Conservation (phyloP, 2,888 invertebrate species). For the Ennomos fuscantarius region DNA sequence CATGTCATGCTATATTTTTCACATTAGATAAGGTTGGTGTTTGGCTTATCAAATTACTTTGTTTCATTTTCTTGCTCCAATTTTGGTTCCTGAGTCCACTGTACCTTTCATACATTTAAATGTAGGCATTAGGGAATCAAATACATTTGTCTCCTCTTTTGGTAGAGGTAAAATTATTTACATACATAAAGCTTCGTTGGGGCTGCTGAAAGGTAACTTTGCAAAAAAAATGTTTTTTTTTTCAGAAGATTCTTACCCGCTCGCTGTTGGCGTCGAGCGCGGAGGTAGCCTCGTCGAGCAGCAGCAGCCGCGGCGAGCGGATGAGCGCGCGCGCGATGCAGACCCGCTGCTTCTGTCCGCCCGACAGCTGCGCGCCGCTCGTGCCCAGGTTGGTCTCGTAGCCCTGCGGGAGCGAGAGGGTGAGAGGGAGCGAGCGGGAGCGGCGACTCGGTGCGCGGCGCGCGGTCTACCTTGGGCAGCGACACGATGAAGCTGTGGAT, state of each 20-base stretch:
- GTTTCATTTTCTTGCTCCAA: too few species aligned
- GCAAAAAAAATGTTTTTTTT: not conserved
- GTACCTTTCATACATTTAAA: too few species aligned
- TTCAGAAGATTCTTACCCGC: conserved; percentile 73
- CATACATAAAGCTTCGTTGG: too few species aligned
- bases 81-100: too few species aligned
- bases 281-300: conserved; percentile 90
- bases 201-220: too few species aligned
- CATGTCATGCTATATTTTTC: too few species aligned
- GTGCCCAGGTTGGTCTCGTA: conserved; percentile 90
- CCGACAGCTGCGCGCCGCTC: conserved; percentile 88
- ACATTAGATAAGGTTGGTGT: too few species aligned
- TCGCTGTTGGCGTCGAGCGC: conserved; percentile 89
- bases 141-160: too few species aligned
- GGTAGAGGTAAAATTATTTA: too few species aligned
- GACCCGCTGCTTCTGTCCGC: conserved; percentile 90
- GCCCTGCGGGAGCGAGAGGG: conserved; percentile 43
- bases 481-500: conserved; percentile 91
- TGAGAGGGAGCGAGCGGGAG: not conserved
- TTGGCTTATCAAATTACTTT: too few species aligned
- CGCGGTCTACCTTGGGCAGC: conserved; percentile 85
- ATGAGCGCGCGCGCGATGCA: conserved; percentile 90
- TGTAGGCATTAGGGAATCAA: too few species aligned
- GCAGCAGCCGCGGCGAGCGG: conserved; percentile 86
- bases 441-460: not conserved